A percentile compares a stretch with the other conserved stretches of the same genome.
These are phyloP conservation scores for Quiscalus mexicanus DNA, from an alignment of 2,113 vertebrate genomes.

Conservation along the genomic window DNA sequence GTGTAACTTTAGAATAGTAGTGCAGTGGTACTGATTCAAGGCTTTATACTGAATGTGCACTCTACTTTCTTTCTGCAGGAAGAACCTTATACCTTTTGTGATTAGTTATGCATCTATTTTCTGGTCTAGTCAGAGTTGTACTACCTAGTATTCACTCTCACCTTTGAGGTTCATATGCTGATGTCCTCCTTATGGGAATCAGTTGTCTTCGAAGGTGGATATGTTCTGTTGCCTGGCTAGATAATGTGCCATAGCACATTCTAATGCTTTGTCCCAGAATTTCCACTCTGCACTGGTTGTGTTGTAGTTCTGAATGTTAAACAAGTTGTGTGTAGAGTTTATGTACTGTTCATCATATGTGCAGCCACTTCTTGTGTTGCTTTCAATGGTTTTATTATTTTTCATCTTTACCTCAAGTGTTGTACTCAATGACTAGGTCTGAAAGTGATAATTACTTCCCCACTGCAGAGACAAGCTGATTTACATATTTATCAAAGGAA, in stretches of 20 bases:
- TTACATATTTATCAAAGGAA: constrained; percentile 63
- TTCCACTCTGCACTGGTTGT: neutral
- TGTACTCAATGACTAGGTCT: constrained; percentile 40
- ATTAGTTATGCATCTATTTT: neutral
- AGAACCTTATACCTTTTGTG: neutral
- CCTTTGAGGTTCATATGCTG: neutral
- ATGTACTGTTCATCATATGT: constrained; percentile 44
- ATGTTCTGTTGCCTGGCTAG: neutral
- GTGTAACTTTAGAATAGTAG: neutral
- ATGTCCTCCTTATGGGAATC: neutral
- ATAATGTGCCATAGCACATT: neutral
- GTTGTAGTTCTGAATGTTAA: constrained; percentile 36
- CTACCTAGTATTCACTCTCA: neutral
- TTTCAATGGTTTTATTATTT: constrained; percentile 61
- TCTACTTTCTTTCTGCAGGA: neutral
- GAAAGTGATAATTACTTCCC: constrained; percentile 65
- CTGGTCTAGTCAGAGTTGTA: neutral
- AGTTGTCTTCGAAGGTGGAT: neutral
- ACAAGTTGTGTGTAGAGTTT: neutral
- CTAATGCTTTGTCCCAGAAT: neutral
- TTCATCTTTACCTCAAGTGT: constrained; percentile 43
- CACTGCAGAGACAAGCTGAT: constrained; percentile 35
- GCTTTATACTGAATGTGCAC: neutral
- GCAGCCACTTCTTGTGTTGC: constrained; percentile 8
- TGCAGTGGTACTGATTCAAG: neutral